Evolutionary conservation across 1,140 invertebrate genomes (phyloP).

Genomic region (Vollenhovia emeryi): DNA sequence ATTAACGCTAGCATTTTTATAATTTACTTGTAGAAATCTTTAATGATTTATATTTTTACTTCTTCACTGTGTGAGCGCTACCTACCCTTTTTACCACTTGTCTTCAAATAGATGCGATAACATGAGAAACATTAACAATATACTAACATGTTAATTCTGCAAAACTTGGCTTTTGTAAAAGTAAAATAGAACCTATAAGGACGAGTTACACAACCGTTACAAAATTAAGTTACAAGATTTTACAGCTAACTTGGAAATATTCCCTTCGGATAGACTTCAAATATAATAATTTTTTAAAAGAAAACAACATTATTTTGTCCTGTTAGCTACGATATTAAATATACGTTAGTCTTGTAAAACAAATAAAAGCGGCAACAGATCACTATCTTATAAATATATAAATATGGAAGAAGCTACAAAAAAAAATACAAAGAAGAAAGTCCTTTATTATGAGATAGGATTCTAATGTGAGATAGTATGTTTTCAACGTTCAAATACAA

Average conservation of each 20-base stretch:
- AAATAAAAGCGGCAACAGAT: background rate
- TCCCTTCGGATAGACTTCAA: background rate
- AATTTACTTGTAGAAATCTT: background rate
- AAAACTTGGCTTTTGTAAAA: background rate
- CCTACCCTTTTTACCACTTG: conserved; percentile 6
- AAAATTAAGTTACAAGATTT: background rate
- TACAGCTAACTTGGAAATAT: background rate
- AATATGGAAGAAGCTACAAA: no score
- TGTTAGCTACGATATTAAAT: background rate
- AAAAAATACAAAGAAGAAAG: background rate
- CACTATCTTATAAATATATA: background rate
- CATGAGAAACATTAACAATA: background rate
- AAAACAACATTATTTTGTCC: background rate
- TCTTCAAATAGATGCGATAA: background rate
- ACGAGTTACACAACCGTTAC: background rate
- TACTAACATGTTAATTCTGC: background rate
- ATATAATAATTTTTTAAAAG: background rate
- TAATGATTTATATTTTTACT: background rate
- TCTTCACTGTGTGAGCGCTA: background rate
- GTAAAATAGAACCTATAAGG: background rate
- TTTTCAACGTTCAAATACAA: no score
- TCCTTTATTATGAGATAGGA: no score
- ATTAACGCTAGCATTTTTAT: background rate
- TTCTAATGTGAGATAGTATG: no score
- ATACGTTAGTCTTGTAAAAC: background rate